Conservation (phyloP, 92 coral and sea anemone species). For the Galaxea fascicularis region DNA sequence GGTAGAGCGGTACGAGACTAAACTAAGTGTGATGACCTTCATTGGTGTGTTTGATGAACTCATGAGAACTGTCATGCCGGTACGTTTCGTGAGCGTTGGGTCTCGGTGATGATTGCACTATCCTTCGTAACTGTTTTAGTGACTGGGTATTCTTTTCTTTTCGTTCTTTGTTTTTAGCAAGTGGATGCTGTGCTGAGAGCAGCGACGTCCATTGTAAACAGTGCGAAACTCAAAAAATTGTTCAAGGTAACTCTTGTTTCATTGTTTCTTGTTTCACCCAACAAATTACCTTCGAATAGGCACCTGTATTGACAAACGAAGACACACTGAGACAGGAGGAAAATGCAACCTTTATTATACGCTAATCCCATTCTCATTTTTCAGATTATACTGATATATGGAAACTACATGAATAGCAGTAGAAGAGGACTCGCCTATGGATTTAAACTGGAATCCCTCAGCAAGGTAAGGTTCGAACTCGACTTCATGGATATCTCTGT, state of each 20-base stretch:
- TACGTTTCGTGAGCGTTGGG: slow-evolving; percentile 27
- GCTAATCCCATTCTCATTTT: background rate
- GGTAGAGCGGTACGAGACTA: slow-evolving; percentile 94
- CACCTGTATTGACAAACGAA: too few relatives aligned
- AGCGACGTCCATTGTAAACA: slow-evolving; percentile 84
- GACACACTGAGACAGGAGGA: too few relatives aligned
- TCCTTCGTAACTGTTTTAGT: too few relatives aligned
- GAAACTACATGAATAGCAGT: slow-evolving; percentile 93
- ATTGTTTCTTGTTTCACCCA: background rate
- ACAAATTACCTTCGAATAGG: background rate
- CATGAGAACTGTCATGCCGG: slow-evolving; percentile 91
- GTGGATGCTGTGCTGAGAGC: slow-evolving; percentile 92
- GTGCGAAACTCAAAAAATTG: slow-evolving; percentile 80
- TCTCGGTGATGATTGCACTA: too few relatives aligned
- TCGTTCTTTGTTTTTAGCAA: slow-evolving; percentile 65
- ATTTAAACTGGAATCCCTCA: slow-evolving; percentile 89
- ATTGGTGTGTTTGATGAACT: slow-evolving; percentile 96
- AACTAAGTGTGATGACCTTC: slow-evolving; percentile 91
- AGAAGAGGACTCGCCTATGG: slow-evolving; percentile 89
- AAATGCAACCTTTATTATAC: too few relatives aligned
- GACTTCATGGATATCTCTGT: too few relatives aligned
- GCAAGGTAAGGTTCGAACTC: slow-evolving; percentile 69
- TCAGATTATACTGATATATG: slow-evolving; percentile 84
- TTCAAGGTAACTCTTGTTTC: slow-evolving; percentile 72
- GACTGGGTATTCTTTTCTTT: too few relatives aligned